A percentile compares a stretch with the other conserved stretches of the same genome.
Conservation (phyloP, 2,113 vertebrate species). For the Ictalurus punctatus region DNA sequence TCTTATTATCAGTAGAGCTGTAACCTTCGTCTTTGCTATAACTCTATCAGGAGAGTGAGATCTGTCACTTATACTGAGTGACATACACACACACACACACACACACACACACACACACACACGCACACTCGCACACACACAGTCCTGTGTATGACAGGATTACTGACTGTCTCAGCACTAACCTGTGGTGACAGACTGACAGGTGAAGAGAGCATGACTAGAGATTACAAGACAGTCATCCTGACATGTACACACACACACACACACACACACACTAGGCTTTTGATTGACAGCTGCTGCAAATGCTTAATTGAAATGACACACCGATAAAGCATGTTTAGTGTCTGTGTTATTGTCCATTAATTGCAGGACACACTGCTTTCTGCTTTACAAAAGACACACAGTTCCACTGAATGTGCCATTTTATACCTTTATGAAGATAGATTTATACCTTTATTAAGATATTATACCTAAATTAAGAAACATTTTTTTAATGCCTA, state of each 20-base stretch:
- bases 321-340: not conserved
- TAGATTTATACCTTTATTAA: no score
- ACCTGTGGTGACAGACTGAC: slow-evolving; percentile 3
- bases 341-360: not conserved
- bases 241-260: not conserved
- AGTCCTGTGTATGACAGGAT: slow-evolving; percentile 2
- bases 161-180: not conserved
- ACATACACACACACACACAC: slow-evolving; percentile 8
- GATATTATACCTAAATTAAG: not conserved
- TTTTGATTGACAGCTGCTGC: slow-evolving; percentile 11
- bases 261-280: not conserved
- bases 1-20: slow-evolving; percentile 27
- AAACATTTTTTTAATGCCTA: not conserved
- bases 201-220: not conserved
- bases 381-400: not conserved
- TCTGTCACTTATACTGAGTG: not conserved
- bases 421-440: not conserved
- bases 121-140: not conserved
- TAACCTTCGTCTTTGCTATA: not conserved
- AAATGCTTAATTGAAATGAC: not conserved
- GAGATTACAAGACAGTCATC: not conserved
- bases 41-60: not conserved
- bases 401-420: not conserved
- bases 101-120: slow-evolving; percentile 22
- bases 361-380: not conserved